Percentiles rank a stretch among this genome's conserved stretches.
phyloP scores from a whole-genome alignment of 2,797 vertebrate genomes.

The Petrocephalus schoutedeni region DNA sequence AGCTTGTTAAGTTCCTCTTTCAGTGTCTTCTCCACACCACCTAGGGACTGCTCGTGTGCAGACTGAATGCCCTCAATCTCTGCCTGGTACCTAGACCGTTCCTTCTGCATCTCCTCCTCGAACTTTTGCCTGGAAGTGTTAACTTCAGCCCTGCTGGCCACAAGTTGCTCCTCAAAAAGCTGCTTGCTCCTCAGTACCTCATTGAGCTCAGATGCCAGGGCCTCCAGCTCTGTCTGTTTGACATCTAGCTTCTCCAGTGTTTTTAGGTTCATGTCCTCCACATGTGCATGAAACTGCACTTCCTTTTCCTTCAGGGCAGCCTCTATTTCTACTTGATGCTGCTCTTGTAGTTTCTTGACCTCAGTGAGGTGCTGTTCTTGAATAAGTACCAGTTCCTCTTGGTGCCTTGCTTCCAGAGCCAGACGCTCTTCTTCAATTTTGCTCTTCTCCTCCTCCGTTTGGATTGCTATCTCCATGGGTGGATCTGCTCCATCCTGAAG shows the following conservation, averaged over 20 bases:
- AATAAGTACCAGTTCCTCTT: slow-evolving; percentile 58
- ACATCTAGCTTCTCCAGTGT: slow-evolving; percentile 80
- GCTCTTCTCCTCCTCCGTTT: slow-evolving; percentile 69
- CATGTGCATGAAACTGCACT: slow-evolving; percentile 69
- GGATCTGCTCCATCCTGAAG: slow-evolving; percentile 60
- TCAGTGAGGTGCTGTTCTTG: slow-evolving; percentile 60
- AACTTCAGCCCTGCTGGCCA: slow-evolving; percentile 48
- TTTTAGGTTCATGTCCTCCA: slow-evolving; percentile 88
- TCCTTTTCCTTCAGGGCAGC: slow-evolving; percentile 76
- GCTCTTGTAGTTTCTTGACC: slow-evolving; percentile 66
- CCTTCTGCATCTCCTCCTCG: slow-evolving; percentile 65
- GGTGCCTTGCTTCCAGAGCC: slow-evolving; percentile 67
- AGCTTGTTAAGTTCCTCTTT: slow-evolving; percentile 76
- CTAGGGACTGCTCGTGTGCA: slow-evolving; percentile 65
- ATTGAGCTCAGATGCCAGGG: slow-evolving; percentile 72
- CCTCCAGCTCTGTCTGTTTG: slow-evolving; percentile 82
- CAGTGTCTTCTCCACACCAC: slow-evolving; percentile 67
- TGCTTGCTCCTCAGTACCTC: slow-evolving; percentile 66
- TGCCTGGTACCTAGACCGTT: slow-evolving; percentile 59
- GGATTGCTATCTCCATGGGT: slow-evolving; percentile 59
- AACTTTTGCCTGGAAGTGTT: slow-evolving; percentile 56
- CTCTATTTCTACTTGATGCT: slow-evolving; percentile 64
- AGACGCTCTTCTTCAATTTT: slow-evolving; percentile 69
- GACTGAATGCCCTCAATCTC: slow-evolving; percentile 64
- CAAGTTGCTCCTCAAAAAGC: slow-evolving; percentile 70